Percentiles rank a stretch among this genome's conserved stretches.
Evolutionary conservation across 2,113 vertebrate species (phyloP).

Genomic region (Bos taurus): DNA sequence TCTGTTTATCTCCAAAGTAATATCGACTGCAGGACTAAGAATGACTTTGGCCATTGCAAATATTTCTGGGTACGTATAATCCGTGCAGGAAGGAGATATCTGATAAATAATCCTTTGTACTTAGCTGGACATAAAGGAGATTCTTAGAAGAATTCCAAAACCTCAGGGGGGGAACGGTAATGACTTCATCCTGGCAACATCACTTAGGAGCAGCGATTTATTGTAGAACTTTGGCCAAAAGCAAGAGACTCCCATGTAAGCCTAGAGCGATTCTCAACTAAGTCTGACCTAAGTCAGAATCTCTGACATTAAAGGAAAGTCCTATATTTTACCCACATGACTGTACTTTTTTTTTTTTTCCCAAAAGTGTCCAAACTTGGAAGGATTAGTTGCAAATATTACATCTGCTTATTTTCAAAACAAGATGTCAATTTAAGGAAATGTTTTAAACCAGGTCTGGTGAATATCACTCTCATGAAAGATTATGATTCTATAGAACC

Average conservation of each 20-base stretch:
- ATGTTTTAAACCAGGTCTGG: slow-evolving; percentile 15
- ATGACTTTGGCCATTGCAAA: neutral
- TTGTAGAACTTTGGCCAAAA: slow-evolving; percentile 4
- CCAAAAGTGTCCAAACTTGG: slow-evolving; percentile 39
- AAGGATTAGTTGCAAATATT: neutral
- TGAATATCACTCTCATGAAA: slow-evolving; percentile 24
- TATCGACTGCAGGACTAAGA: neutral
- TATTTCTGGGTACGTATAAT: neutral
- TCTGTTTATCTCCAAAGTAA: neutral
- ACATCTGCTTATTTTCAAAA: slow-evolving; percentile 72
- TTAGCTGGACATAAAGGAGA: neutral
- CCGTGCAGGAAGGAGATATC: neutral
- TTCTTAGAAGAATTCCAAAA: slow-evolving; percentile 33
- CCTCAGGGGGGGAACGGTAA: neutral
- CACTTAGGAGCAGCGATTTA: neutral
- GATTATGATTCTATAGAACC: slow-evolving; percentile 1
- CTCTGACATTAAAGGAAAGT: neutral
- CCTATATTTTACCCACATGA: slow-evolving; percentile 31
- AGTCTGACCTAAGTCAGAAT: slow-evolving; percentile 45
- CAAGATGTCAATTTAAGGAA: slow-evolving; percentile 58
- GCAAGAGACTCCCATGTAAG: neutral
- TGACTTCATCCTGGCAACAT: neutral
- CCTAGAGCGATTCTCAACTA: neutral
- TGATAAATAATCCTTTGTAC: neutral
- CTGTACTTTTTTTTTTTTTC: slow-evolving; percentile 32